These are phyloP conservation scores for Diachasma alloeum DNA, from an alignment of 1,140 invertebrate genomes.

Conservation along the genomic window DNA sequence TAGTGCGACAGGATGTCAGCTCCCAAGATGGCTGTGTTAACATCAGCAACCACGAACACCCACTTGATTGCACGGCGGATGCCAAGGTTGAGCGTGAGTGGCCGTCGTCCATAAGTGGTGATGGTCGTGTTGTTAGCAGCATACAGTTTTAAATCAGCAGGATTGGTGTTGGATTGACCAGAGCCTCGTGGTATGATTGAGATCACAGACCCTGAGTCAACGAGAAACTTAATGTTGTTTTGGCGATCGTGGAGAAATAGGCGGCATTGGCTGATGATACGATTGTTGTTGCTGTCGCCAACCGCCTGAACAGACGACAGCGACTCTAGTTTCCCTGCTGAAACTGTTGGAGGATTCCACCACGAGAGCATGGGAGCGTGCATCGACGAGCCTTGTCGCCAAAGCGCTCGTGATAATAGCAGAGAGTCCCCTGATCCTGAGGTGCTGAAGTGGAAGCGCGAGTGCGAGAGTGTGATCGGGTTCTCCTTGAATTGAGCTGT, in stretches of 20 bases:
- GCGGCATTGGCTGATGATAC: constrained; percentile 9
- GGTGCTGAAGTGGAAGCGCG: neutral
- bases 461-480: neutral
- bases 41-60: constrained; percentile 28
- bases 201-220: constrained; percentile 25
- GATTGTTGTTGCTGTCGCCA: constrained; percentile 6
- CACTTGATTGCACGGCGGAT: constrained; percentile 1
- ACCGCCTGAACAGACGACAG: constrained; percentile 11
- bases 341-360: neutral
- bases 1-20: constrained; percentile 34
- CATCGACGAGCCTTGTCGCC: constrained; percentile 19
- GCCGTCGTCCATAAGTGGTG: constrained; percentile 11
- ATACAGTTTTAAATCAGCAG: constrained; percentile 3
- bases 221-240: neutral
- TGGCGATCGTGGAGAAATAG: constrained; percentile 2
- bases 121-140: constrained; percentile 29
- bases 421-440: neutral
- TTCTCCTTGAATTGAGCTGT: neutral
- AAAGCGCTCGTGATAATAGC: constrained; percentile 22
- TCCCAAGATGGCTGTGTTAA: constrained; percentile 31
- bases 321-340: constrained; percentile 23
- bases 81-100: neutral
- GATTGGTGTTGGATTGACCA: neutral
- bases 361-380: constrained; percentile 4
- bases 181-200: constrained; percentile 14